Base-by-base conservation (phyloP, 2,113 vertebrate species). In the Cyanoliseus patagonus region DNA sequence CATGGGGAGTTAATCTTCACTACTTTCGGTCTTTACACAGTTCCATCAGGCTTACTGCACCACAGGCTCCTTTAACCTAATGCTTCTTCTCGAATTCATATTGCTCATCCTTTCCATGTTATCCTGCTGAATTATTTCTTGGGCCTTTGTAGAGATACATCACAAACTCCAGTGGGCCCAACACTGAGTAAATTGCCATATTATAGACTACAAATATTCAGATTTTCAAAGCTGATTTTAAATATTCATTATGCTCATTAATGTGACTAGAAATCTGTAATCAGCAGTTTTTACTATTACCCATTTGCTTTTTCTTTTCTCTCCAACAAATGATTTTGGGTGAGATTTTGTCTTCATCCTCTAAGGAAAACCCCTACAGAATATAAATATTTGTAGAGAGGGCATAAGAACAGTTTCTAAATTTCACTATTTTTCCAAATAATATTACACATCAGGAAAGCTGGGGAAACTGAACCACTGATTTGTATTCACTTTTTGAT, bases 401-500 rank as follows among this genome's bases (percentile, higher is more conserved):
- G 15, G 5, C 83, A 57, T 53, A 66, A 77, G 51, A 49, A 47
- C 16, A 39, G 23, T 28, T 76, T 85, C 28, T 52, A 57, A 62
- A 84, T 92, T 89, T 88, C 27, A 52, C 8, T 79, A 7, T 83
- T 96, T 96, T 93, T 78, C 55, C 63, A 94, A 62, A 22, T 63
- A 88, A 61, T 49, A 41, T 51, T 47, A 72, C 23, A 66, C 30
- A 87, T 70, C 66, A 78, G 42, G 55, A 86, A 79, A 69, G 46
- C 17, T 11, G n/a, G 31, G 55, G 64, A 86, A 81, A 55, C 7
- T 42, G 44, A 91, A 90, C 61, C 10, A 3, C 59, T 73, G 24
- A 49, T 76, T 81, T 66, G 7, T 42, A 19, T 78, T 87, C 7
- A 68, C 59, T 72, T 95, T 86, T 88, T 37, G 47, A 77, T 87